Conservation (phyloP, 2,797 vertebrate species). For the Onychomys arenicola region DNA sequence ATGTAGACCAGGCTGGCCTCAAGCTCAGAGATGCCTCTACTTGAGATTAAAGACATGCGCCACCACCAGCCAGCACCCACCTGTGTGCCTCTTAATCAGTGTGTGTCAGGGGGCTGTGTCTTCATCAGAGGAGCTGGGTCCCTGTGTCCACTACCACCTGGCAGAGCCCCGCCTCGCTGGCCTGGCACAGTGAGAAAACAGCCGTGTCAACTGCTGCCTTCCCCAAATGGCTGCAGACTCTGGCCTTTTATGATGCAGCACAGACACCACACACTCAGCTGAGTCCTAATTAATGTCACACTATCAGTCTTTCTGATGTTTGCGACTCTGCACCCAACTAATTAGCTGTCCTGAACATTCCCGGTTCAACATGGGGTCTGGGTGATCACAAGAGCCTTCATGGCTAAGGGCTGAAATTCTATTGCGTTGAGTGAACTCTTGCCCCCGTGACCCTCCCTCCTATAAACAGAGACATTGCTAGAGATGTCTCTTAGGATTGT, state of each 20-base stretch:
- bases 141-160: not conserved
- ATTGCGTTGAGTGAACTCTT: not conserved
- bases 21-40: not conserved
- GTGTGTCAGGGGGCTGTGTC: not conserved
- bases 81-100: not conserved
- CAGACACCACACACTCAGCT: not conserved
- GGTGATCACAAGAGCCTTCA: not conserved
- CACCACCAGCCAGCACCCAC: no score
- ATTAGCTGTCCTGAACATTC: conserved; percentile 30
- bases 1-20: not conserved
- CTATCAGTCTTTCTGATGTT: conserved; percentile 57
- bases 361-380: not conserved
- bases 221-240: not conserved
- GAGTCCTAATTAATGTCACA: conserved; percentile 45
- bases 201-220: not conserved
- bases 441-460: no score
- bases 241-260: not conserved
- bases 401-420: not conserved
- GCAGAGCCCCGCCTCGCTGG: not conserved
- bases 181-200: not conserved
- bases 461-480: not conserved
- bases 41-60: not conserved
- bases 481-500: not conserved
- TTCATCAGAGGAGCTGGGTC: not conserved
- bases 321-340: not conserved